Evolutionary conservation across 2,888 invertebrate species (phyloP).

Genomic region (Eupithecia dodoneata): DNA sequence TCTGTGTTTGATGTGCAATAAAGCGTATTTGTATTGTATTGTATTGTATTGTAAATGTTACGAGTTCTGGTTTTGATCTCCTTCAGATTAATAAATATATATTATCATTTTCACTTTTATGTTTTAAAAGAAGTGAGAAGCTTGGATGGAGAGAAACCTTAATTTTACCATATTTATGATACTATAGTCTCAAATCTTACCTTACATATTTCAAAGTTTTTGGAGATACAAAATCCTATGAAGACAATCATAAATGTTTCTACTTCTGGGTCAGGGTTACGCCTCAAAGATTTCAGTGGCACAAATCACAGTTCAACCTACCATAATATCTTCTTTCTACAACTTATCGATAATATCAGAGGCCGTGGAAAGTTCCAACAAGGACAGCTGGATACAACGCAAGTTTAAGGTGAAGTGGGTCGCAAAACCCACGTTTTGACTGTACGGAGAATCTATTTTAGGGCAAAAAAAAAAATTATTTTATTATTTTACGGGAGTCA

Average conservation of each 20-base stretch:
- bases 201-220: not conserved
- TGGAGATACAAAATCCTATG: not conserved
- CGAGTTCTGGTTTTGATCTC: too few relatives aligned
- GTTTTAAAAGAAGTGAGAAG: not conserved
- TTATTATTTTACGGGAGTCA: too few relatives aligned
- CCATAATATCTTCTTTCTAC: not conserved
- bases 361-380: slow-evolving; percentile 5
- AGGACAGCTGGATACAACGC: slow-evolving; percentile 4
- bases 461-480: too few relatives aligned
- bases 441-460: too few relatives aligned
- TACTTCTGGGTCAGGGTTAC: not conserved
- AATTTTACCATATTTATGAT: not conserved
- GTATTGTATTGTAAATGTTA: too few relatives aligned
- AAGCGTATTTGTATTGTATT: too few relatives aligned
- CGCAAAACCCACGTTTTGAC: too few relatives aligned
- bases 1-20: too few relatives aligned
- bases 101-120: too few relatives aligned
- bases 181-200: not conserved
- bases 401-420: too few relatives aligned
- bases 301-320: not conserved
- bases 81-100: too few relatives aligned
- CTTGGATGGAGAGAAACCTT: not conserved
- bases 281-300: not conserved
- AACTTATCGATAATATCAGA: not conserved
- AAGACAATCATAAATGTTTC: not conserved